phyloP scores from a whole-genome alignment of 2,888 invertebrate species.

The Eilema depressum region DNA sequence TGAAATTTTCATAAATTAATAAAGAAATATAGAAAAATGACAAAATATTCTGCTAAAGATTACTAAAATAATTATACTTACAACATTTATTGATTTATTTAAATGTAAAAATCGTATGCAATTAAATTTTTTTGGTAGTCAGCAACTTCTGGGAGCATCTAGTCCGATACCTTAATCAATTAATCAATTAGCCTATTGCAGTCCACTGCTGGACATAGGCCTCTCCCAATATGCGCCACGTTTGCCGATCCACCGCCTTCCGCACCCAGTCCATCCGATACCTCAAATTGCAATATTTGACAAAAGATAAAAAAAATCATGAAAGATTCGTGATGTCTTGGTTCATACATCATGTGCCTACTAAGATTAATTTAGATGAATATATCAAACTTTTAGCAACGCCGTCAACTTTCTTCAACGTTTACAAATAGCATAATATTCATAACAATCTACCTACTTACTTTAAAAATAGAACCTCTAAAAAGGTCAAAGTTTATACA shows the following conservation, averaged over 20 bases:
- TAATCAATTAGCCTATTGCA: too few species aligned
- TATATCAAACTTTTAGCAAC: background rate
- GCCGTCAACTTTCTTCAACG: conserved; percentile 29
- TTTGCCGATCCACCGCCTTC: too few species aligned
- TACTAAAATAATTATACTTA: too few species aligned
- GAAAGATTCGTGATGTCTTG: background rate
- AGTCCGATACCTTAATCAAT: too few species aligned
- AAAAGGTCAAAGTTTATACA: conserved; percentile 41
- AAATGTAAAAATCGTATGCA: too few species aligned
- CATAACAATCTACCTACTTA: conserved; percentile 28
- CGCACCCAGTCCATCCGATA: too few species aligned
- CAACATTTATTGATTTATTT: too few species aligned
- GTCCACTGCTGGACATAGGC: too few species aligned
- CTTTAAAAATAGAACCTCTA: conserved; percentile 27
- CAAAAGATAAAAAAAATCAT: background rate
- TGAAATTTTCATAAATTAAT: too few species aligned
- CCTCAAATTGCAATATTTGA: background rate
- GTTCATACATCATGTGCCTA: background rate
- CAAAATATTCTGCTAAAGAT: too few species aligned
- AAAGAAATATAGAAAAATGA: too few species aligned
- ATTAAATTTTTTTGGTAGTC: background rate
- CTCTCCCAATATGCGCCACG: too few species aligned
- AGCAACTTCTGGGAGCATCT: background rate
- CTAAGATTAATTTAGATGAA: background rate
- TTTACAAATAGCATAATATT: conserved; percentile 38